Evolutionary conservation across 2,888 invertebrate genomes (phyloP).

Genomic region (Euplexia lucipara): DNA sequence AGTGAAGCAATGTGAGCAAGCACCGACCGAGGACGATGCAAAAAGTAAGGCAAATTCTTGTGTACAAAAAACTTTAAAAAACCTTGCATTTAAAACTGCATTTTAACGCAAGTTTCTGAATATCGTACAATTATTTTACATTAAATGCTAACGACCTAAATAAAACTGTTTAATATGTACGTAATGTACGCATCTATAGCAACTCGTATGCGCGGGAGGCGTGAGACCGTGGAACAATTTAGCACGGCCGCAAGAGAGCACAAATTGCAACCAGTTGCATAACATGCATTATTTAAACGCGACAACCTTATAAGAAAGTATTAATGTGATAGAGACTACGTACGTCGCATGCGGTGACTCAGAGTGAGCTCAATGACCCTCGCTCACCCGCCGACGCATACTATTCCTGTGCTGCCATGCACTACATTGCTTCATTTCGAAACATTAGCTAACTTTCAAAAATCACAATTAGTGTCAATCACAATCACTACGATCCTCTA

Average conservation of each 20-base stretch:
- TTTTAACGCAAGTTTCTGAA: conserved; percentile 32
- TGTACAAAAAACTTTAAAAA: conserved; percentile 33
- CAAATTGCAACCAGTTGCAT: conserved; percentile 89
- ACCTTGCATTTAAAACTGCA: conserved; percentile 39
- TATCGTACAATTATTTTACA: conserved; percentile 34
- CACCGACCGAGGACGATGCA: conserved; percentile 24
- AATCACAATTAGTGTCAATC: conserved; percentile 67
- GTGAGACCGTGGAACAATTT: conserved; percentile 70
- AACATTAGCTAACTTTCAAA: conserved; percentile 70
- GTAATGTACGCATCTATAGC: conserved; percentile 51
- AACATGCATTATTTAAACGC: conserved; percentile 90
- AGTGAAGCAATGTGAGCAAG: conserved; percentile 15
- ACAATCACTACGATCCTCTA: conserved; percentile 59
- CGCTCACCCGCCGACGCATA: conserved; percentile 81
- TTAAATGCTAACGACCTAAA: conserved; percentile 56
- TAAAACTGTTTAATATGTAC: conserved; percentile 56
- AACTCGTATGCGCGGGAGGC: conserved; percentile 61
- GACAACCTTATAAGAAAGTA: conserved; percentile 90
- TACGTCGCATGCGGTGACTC: conserved; percentile 86
- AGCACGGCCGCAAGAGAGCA: conserved; percentile 76
- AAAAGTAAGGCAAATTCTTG: conserved; percentile 37
- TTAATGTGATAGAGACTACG: conserved; percentile 88
- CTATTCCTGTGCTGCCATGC: conserved; percentile 83
- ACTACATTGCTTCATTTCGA: conserved; percentile 79
- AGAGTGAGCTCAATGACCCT: conserved; percentile 85